Base-by-base conservation (phyloP, 2,113 vertebrate species). In the Megaceryle torquata region DNA sequence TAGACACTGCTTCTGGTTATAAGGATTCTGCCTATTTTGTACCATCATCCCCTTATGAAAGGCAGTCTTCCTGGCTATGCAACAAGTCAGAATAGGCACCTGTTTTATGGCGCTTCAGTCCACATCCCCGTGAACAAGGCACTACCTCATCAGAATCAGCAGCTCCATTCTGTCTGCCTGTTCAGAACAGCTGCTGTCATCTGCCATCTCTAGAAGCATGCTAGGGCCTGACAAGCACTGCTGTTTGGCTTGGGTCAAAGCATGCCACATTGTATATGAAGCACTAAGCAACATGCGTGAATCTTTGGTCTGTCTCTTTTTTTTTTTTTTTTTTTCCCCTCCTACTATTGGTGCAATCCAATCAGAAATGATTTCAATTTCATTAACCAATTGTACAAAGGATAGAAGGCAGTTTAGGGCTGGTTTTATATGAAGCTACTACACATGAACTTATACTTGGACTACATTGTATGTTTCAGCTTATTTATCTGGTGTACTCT, bases 341-440 rank as follows among this genome's bases (percentile, higher is more conserved):
- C 51, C 26, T 53, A 37, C 10, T 35, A 28, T 22, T 46, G 24
- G 20, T 39, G 13, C 43, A 46, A 59, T 35, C 51, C 19, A 46
- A 16, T 53, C 28, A 37, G 37, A 37, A 37, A 16, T 28, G 21
- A 86, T 46, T 57, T 46, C 44, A 43, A 21, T n/a, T 65, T 63
- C n/a, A 25, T 43, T 77, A 82, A 54, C 11, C 13, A 41, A 48
- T 4, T 25, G 13, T 15, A 61, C 25, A 44, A 90, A 72, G 25
- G 54, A 48, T 8, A 70, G 16, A 59, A 53, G 4, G 5, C 4
- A 2, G 2, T 3, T 33, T 54, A 3, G 18, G 11, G 5, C 15
- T 15, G 13, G 18, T 48, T 67, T 72, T 78, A 43, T 26, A 48
- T 15, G 31, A 77, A 81, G 31, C 31, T 60, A 21, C 37, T 43